phyloP scores from a whole-genome alignment of 2,113 vertebrate genomes.

The Dryoscopus gambensis region DNA sequence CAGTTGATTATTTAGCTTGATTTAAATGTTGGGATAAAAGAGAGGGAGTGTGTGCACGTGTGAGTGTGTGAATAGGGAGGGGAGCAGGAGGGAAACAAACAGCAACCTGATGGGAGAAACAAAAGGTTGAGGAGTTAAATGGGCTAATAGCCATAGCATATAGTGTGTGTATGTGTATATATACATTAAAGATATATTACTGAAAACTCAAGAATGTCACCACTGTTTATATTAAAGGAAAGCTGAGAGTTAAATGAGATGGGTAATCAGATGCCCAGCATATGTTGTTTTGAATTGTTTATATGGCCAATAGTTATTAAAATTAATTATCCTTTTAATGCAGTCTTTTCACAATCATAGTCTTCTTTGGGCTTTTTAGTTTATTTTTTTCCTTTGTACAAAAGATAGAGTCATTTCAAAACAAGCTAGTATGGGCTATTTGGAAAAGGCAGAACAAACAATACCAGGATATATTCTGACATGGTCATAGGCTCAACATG shows the following conservation, averaged over 20 bases:
- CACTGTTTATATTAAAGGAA: constrained; percentile 68
- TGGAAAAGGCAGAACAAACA: constrained; percentile 18
- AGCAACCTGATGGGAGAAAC: background rate
- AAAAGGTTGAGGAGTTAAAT: background rate
- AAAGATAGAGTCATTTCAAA: background rate
- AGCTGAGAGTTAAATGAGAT: constrained; percentile 77
- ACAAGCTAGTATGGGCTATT: background rate
- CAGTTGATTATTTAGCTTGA: background rate
- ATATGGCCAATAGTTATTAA: constrained; percentile 76
- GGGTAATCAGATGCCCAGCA: constrained; percentile 72
- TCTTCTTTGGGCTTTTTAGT: background rate
- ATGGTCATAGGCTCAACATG: constrained; percentile 28
- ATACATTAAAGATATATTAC: constrained; percentile 12
- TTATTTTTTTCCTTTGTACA: background rate
- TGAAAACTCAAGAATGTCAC: constrained; percentile 30
- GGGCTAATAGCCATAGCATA: background rate
- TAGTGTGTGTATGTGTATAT: background rate
- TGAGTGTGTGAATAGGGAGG: background rate
- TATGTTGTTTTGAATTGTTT: constrained; percentile 78
- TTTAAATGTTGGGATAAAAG: background rate
- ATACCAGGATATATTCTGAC: constrained; percentile 5
- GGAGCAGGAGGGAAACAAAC: background rate
- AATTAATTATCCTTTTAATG: constrained; percentile 73
- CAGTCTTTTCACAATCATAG: constrained; percentile 52
- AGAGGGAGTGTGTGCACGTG: background rate